Conservation (phyloP, 2,113 vertebrate species). For the Brachypteracias leptosomus region DNA sequence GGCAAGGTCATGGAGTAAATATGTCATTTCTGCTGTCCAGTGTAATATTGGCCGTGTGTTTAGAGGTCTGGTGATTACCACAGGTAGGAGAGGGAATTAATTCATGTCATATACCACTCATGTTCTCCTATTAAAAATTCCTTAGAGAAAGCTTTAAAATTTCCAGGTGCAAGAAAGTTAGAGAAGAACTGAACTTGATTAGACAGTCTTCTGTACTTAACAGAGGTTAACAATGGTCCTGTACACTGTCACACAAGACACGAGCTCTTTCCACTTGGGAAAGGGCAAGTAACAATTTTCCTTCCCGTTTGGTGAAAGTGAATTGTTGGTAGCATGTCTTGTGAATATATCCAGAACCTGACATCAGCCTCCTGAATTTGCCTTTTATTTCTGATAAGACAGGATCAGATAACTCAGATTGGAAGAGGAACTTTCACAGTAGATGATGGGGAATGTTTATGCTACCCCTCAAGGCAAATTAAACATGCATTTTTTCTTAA, state of each 20-base stretch:
- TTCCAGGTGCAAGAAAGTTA: neutral
- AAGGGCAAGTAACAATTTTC: neutral
- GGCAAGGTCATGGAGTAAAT: neutral
- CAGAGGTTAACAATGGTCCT: neutral
- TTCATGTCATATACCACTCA: neutral
- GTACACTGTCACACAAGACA: rapidly evolving
- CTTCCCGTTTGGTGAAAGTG: neutral
- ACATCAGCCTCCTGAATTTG: neutral
- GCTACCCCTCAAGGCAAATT: neutral
- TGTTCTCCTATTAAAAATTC: neutral
- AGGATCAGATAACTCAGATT: neutral
- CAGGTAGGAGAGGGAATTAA: neutral
- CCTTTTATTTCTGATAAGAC: neutral
- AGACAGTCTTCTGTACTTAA: neutral
- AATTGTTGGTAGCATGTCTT: neutral
- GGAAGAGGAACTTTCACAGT: neutral
- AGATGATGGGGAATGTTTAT: neutral
- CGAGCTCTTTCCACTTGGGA: neutral
- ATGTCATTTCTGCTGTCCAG: neutral
- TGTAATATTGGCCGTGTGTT: neutral
- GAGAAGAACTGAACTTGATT: neutral
- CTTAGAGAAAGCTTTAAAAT: neutral
- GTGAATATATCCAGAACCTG: neutral
- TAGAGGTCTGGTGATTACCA: neutral
- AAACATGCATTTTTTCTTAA: neutral